Base-by-base conservation (phyloP, 2,113 vertebrate species). In the Tenrec ecaudatus region DNA sequence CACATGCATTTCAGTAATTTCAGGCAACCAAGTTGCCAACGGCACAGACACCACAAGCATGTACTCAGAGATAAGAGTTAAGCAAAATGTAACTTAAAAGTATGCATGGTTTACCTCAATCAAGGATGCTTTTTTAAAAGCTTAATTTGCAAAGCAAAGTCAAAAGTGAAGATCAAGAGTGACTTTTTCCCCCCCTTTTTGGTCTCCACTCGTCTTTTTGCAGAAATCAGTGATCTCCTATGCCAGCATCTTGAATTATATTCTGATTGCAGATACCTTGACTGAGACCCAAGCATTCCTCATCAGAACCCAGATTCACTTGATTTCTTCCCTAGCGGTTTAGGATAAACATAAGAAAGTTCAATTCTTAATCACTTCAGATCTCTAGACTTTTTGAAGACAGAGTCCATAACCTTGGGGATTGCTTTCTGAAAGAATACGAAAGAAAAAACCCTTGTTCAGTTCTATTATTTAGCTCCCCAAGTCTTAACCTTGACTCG, bases 211-310 rank as follows among this genome's bases (percentile, higher is more conserved):
- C 60, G 90, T 96, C 89, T 81, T 97, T 96, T 96, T 66, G 90
- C 38, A 97, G 88, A 97, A 98, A 97, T 94, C 78, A 97, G 95
- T 96, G 91, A 80, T 93, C 85, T 91, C 92, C 62, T 97, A 97
- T 94, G 88, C 90, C 47, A 91, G 91, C 94, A 53, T 87, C 93
- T 96, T 86, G 23, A 97, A 97, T 96, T 97, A 91, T 76, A 95
- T 94, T 96, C 94, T 97, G 93, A 97, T 95, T 97, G 92, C 94
- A 97, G 95, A 81, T 82, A 95, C 91, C 82, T 97, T 96, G 87
- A 82, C 91, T 96, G 85, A 97, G 88, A 96, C 95, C 69, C 89
- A 88, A 19, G 22, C 82, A 88, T 97, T 94, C 58, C 87, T 96
- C 94, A 97, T 94, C 92, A 97, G 79, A 86, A 73, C 86, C 92